These are phyloP conservation scores for Naso thynnoides DNA, from an alignment of 2,797 vertebrate species.

Conservation along the genomic window DNA sequence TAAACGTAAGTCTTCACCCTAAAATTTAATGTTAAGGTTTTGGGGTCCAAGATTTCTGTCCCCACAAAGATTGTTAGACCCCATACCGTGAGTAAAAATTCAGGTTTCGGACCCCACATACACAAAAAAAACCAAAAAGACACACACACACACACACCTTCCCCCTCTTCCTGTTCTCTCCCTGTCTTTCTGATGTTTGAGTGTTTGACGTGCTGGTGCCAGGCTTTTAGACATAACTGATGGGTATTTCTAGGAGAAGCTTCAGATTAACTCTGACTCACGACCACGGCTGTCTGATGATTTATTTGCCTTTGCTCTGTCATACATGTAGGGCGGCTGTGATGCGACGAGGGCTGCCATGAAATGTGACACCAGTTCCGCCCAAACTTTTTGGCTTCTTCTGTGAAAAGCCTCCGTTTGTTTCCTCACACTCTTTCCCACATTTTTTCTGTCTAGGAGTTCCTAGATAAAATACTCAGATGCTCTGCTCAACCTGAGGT, in stretches of 20 bases:
- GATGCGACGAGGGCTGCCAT: slow-evolving; percentile 32
- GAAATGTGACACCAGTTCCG: slow-evolving; percentile 44
- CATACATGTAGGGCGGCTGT: slow-evolving; percentile 54
- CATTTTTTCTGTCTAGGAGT: slow-evolving; percentile 8
- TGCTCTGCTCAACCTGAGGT: slow-evolving; percentile 44
- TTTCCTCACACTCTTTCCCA: slow-evolving; percentile 20
- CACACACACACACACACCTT: slow-evolving; percentile 14
- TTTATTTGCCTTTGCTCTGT: slow-evolving; percentile 62
- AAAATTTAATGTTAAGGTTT: no score
- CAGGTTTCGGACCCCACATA: no score
- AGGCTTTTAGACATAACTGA: slow-evolving; percentile 72
- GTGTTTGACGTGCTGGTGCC: slow-evolving; percentile 69
- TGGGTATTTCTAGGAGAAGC: slow-evolving; percentile 67
- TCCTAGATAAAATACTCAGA: slow-evolving; percentile 50
- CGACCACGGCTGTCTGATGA: slow-evolving; percentile 61
- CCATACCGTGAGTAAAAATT: no score
- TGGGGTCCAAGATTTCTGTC: no score
- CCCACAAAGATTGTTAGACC: no score
- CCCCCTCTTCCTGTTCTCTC: slow-evolving; percentile 42
- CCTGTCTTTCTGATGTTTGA: slow-evolving; percentile 67
- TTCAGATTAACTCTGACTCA: slow-evolving; percentile 74
- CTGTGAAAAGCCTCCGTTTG: slow-evolving; percentile 9
- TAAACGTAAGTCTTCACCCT: no score
- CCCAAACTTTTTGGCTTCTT: slow-evolving; percentile 22
- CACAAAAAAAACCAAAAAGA: no score